Evolutionary conservation across 2,888 invertebrate genomes (phyloP).

Genomic region (Cheilosia impressa): DNA sequence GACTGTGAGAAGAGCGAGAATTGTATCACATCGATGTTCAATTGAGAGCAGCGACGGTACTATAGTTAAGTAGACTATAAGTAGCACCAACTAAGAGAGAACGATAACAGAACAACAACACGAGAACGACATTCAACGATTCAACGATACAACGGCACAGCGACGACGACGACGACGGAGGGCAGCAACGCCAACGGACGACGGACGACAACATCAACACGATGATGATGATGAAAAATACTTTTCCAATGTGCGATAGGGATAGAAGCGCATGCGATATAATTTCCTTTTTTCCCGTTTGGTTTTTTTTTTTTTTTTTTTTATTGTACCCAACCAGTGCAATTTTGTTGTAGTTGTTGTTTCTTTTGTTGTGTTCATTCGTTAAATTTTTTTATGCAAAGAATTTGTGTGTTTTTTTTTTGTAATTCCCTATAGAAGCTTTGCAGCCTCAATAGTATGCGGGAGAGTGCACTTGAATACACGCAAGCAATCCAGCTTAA

Average conservation of each 20-base stretch:
- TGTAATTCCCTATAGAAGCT: slow-evolving; percentile 67
- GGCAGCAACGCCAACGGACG: slow-evolving; percentile 78
- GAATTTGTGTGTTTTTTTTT: slow-evolving; percentile 6
- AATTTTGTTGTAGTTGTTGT: slow-evolving; percentile 56
- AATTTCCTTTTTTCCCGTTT: slow-evolving; percentile 71
- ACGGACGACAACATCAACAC: slow-evolving; percentile 66
- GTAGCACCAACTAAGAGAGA: slow-evolving; percentile 61
- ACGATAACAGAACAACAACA: slow-evolving; percentile 53
- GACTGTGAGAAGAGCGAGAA: slow-evolving; percentile 83
- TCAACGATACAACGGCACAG: neutral
- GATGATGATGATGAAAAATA: slow-evolving; percentile 72
- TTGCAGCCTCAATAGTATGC: slow-evolving; percentile 44
- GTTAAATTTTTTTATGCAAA: slow-evolving; percentile 7
- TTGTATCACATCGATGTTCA: slow-evolving; percentile 82
- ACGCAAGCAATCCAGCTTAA: slow-evolving; percentile 18
- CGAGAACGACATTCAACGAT: slow-evolving; percentile 67
- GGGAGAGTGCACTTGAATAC: slow-evolving; percentile 73
- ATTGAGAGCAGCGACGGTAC: slow-evolving; percentile 78
- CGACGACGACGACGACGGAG: slow-evolving; percentile 31
- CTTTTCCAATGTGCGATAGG: slow-evolving; percentile 77
- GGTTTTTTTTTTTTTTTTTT: slow-evolving; percentile 38
- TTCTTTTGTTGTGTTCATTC: slow-evolving; percentile 48
- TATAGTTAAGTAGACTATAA: slow-evolving; percentile 11
- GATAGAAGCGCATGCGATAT: slow-evolving; percentile 78
- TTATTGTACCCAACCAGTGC: slow-evolving; percentile 61